Percentiles rank a stretch among this genome's conserved stretches.
phyloP scores from a whole-genome alignment of 2,888 invertebrate genomes.

The Proisotoma minuta region DNA sequence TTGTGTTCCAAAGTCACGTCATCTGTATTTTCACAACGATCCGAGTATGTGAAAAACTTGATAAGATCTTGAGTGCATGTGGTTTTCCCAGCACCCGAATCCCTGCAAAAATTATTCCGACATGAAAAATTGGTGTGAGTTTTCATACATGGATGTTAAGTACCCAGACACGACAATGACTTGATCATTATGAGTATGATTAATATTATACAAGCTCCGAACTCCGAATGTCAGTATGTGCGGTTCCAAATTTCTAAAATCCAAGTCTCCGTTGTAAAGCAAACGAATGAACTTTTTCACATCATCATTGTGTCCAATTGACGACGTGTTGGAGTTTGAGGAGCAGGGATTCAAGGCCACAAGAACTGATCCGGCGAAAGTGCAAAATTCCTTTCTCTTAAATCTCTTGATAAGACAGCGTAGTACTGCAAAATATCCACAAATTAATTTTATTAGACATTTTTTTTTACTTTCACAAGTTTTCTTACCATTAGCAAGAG shows the following conservation, averaged over 20 bases:
- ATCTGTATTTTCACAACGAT: neutral
- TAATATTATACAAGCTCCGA: constrained; percentile 32
- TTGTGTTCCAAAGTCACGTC: constrained; percentile 30
- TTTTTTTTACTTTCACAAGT: neutral
- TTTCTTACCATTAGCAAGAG: constrained; percentile 39
- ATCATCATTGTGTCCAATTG: constrained; percentile 22
- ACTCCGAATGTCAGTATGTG: constrained; percentile 39
- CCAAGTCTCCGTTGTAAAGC: neutral
- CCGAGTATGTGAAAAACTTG: constrained; percentile 32
- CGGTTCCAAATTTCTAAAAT: constrained; percentile 17
- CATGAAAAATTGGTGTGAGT: too few species aligned
- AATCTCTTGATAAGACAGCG: constrained; percentile 36
- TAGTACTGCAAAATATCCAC: constrained; percentile 36
- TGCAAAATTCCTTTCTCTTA: constrained; percentile 25
- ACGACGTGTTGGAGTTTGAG: constrained; percentile 17
- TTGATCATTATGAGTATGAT: constrained; percentile 34
- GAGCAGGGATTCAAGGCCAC: constrained; percentile 40
- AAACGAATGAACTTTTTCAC: constrained; percentile 5
- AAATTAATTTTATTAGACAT: neutral
- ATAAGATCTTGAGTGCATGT: constrained; percentile 43
- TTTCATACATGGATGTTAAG: too few species aligned
- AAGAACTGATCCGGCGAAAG: constrained; percentile 41
- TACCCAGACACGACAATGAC: constrained; percentile 39
- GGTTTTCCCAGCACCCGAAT: constrained; percentile 25
- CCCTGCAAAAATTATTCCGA: constrained; percentile 21